phyloP scores from a whole-genome alignment of 1,140 invertebrate genomes.

The Stegodyphus dumicola region DNA sequence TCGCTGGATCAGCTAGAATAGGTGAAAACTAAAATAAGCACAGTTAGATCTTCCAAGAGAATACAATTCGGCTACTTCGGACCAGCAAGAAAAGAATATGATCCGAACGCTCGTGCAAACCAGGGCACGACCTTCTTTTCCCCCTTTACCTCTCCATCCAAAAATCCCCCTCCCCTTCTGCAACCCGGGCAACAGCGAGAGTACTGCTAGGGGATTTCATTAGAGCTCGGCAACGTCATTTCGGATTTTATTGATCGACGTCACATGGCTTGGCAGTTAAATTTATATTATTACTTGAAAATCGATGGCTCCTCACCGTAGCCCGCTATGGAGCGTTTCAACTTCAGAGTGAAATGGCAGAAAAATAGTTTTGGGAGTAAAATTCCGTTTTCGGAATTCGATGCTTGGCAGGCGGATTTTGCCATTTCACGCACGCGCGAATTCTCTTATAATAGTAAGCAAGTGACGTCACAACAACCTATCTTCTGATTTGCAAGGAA shows the following conservation, averaged over 20 bases:
- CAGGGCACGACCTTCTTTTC: no score
- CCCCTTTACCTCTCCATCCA: no score
- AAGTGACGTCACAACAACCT: no score
- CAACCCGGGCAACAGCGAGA: no score
- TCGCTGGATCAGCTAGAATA: no score
- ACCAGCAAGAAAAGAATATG: no score
- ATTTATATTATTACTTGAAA: constrained; percentile 60
- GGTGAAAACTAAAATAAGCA: no score
- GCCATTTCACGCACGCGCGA: background rate
- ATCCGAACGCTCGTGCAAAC: no score
- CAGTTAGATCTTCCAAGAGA: no score
- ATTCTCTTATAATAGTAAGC: background rate
- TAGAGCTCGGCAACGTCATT: constrained; percentile 54
- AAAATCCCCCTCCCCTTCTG: no score
- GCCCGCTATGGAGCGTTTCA: constrained; percentile 13
- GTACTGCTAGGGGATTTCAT: constrained; percentile 33
- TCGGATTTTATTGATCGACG: constrained; percentile 58
- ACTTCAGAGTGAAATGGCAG: background rate
- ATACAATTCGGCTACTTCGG: no score
- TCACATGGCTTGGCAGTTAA: constrained; percentile 58
- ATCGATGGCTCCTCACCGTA: constrained; percentile 17
- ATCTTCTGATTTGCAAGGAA: no score
- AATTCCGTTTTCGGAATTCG: constrained; percentile 26
- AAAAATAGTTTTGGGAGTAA: constrained; percentile 37
- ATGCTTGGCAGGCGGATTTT: background rate